A percentile compares a stretch with the other conserved stretches of the same genome.
Evolutionary conservation across 2,888 invertebrate species (phyloP).

Genomic region (Dioctria rufipes): DNA sequence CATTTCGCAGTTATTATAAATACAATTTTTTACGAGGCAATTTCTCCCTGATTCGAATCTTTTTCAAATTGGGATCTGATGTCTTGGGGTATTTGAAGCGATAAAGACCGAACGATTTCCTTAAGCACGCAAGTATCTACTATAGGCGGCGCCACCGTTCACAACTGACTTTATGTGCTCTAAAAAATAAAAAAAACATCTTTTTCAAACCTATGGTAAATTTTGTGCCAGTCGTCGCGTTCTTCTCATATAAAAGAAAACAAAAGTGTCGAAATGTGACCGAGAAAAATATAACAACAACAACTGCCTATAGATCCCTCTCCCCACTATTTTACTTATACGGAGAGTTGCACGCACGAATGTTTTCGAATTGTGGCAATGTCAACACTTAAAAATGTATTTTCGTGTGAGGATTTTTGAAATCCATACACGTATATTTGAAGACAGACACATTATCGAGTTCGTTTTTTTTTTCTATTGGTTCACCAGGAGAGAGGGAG

Average conservation of each 20-base stretch:
- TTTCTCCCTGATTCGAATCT: constrained; percentile 19
- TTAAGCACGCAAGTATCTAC: no score
- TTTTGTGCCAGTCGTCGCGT: no score
- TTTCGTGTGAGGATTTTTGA: constrained; percentile 16
- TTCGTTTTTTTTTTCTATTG: no score
- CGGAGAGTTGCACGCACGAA: neutral
- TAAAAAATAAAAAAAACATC: no score
- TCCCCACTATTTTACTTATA: neutral
- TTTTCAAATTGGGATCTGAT: no score
- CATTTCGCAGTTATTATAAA: constrained; percentile 9
- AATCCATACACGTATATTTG: neutral
- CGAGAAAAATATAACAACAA: neutral
- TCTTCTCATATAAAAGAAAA: constrained; percentile 4
- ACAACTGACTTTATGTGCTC: no score
- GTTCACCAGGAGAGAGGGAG: no score
- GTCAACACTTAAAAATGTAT: constrained; percentile 24
- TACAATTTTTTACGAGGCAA: constrained; percentile 32
- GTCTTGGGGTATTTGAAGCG: no score
- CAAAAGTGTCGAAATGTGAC: constrained; percentile 30
- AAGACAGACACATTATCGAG: neutral
- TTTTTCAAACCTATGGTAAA: no score
- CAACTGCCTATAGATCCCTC: neutral
- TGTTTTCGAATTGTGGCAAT: constrained; percentile 1
- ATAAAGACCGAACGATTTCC: no score
- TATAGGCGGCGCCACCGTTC: no score